These are phyloP conservation scores for Picus viridis DNA, from an alignment of 2,797 vertebrate species.

Conservation along the genomic window DNA sequence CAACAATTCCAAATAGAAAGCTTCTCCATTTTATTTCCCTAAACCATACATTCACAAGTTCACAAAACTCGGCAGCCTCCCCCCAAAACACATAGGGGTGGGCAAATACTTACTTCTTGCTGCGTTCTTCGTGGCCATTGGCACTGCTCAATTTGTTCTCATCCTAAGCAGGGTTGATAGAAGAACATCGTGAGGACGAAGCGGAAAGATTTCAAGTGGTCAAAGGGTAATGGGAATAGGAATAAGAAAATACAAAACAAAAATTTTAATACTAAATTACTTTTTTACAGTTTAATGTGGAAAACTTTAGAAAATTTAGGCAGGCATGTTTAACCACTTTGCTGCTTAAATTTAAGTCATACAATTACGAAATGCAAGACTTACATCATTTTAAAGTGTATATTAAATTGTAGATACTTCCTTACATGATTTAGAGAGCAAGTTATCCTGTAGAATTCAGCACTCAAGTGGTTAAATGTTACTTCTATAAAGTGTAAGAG, in stretches of 20 bases:
- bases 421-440: constrained; percentile 77
- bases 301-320: constrained; percentile 82
- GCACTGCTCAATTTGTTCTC: constrained; percentile 95
- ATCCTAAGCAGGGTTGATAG: constrained; percentile 99
- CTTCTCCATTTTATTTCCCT: neutral
- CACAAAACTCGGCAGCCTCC: neutral
- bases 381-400: constrained; percentile 67
- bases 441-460: constrained; percentile 80
- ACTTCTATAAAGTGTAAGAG: constrained; percentile 77
- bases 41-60: fast-evolving
- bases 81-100: fast-evolving
- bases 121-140: constrained; percentile 91
- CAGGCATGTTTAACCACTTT: constrained; percentile 86
- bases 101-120: constrained; percentile 90
- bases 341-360: constrained; percentile 82
- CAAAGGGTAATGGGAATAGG: constrained; percentile 91
- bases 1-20: neutral
- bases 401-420: constrained; percentile 76
- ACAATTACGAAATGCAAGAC: constrained; percentile 77
- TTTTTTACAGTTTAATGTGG: constrained; percentile 79
- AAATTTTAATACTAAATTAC: constrained; percentile 87
- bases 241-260: constrained; percentile 96
- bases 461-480: constrained; percentile 80
- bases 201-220: constrained; percentile 98
- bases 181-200: constrained; percentile 98